These are phyloP conservation scores for Microplitis manilae DNA, from an alignment of 2,888 invertebrate species.

Conservation along the genomic window DNA sequence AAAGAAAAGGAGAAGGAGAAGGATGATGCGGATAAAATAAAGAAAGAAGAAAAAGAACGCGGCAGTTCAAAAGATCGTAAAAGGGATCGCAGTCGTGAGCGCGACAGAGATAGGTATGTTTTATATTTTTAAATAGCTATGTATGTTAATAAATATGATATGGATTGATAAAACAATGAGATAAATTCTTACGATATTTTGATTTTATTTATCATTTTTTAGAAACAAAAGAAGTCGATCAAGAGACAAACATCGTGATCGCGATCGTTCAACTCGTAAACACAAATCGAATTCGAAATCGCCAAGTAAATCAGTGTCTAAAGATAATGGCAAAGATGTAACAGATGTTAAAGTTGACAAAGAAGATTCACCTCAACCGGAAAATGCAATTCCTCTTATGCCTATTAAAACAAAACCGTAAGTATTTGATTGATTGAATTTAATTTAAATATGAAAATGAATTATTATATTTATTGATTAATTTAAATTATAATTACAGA, in stretches of 20 bases:
- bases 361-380: slow-evolving; percentile 67
- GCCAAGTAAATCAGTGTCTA: slow-evolving; percentile 63
- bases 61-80: slow-evolving; percentile 68
- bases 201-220: slow-evolving; percentile 25
- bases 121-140: slow-evolving; percentile 26
- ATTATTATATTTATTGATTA: slow-evolving; percentile 8
- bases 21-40: slow-evolving; percentile 72
- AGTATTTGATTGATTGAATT: slow-evolving; percentile 45
- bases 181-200: too few species aligned
- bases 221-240: slow-evolving; percentile 71
- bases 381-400: slow-evolving; percentile 67
- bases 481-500: slow-evolving; percentile 53
- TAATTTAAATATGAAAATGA: not conserved
- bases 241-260: slow-evolving; percentile 69
- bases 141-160: too few species aligned
- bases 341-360: slow-evolving; percentile 63
- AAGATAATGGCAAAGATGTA: slow-evolving; percentile 64
- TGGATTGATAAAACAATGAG: too few species aligned
- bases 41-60: slow-evolving; percentile 69
- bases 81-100: slow-evolving; percentile 69
- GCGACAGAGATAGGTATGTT: slow-evolving; percentile 66
- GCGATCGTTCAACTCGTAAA: slow-evolving; percentile 67
- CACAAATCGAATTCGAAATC: slow-evolving; percentile 66
- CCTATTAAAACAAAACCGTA: slow-evolving; percentile 70
- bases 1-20: slow-evolving; percentile 69